Evolutionary conservation across 2,888 invertebrate genomes (phyloP).

Genomic region (Phengaris alcon): DNA sequence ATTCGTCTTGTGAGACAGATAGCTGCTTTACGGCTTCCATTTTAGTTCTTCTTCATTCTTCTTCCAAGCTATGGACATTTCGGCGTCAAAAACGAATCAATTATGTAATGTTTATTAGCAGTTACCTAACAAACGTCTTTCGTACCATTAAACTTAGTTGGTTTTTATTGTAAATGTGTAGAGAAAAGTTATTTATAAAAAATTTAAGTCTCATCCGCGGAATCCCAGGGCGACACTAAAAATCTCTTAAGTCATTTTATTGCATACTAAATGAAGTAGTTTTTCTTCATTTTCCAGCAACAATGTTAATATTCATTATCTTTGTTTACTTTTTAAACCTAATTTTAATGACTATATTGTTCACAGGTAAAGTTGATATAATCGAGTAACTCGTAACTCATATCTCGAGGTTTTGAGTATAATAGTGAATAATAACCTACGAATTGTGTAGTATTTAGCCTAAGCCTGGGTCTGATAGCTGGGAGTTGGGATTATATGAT

Average conservation of each 20-base stretch:
- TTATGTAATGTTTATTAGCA: too few species aligned
- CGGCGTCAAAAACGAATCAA: too few species aligned
- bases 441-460: too few species aligned
- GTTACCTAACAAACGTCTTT: background rate
- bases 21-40: too few species aligned
- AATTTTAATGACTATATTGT: background rate
- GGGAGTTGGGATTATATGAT: too few species aligned
- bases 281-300: conserved; percentile 4
- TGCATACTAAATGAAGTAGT: conserved; percentile 14
- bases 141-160: background rate
- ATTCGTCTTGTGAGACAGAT: too few species aligned
- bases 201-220: background rate
- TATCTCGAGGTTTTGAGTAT: too few species aligned
- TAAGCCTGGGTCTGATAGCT: too few species aligned
- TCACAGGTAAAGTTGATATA: background rate
- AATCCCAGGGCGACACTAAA: conserved; percentile 11
- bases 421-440: too few species aligned
- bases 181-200: background rate
- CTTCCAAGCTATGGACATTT: too few species aligned
- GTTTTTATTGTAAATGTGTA: conserved; percentile 1
- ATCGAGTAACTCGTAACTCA: too few species aligned
- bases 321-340: background rate
- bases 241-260: conserved; percentile 10
- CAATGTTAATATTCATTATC: background rate
- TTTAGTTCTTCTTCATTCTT: too few species aligned